These are phyloP conservation scores for Fistularia tabacaria DNA, from an alignment of 2,797 vertebrate species.

Conservation along the genomic window DNA sequence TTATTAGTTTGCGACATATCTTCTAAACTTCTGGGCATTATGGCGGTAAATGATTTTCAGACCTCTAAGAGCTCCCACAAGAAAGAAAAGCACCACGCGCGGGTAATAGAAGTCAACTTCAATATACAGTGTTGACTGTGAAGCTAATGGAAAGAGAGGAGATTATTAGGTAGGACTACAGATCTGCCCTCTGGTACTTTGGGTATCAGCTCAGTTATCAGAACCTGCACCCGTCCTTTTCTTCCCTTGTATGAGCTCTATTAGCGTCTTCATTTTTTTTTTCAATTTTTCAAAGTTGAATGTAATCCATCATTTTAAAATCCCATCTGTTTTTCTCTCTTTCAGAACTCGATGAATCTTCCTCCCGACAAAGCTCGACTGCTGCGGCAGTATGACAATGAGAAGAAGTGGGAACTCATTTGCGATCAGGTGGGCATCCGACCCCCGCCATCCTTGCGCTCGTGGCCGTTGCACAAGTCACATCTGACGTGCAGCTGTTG, in stretches of 20 bases:
- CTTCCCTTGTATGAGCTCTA: neutral
- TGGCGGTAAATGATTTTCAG: too few relatives aligned
- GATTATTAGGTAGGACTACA: too few relatives aligned
- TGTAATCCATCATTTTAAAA: neutral
- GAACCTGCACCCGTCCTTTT: neutral
- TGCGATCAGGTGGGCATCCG: constrained; percentile 87
- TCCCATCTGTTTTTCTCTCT: constrained; percentile 21
- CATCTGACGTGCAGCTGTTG: neutral
- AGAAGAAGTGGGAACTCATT: constrained; percentile 99
- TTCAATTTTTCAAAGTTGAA: constrained; percentile 3
- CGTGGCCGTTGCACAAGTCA: too few relatives aligned
- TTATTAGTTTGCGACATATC: too few relatives aligned
- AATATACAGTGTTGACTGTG: too few relatives aligned
- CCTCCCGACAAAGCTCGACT: constrained; percentile 96
- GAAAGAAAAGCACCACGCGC: too few relatives aligned
- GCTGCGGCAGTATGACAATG: constrained; percentile 93
- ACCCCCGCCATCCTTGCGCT: too few relatives aligned
- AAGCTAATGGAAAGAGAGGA: too few relatives aligned
- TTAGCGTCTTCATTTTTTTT: constrained; percentile 2
- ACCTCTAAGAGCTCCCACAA: too few relatives aligned
- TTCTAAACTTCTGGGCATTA: too few relatives aligned
- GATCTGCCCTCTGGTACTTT: too few relatives aligned
- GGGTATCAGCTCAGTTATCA: neutral
- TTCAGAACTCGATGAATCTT: constrained; percentile 96
- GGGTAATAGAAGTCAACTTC: too few relatives aligned